Evolutionary conservation across 2,113 vertebrate species (phyloP), one percentile per base, ranked within the genome.

Genomic region (Camarhynchus parvulus): DNA sequence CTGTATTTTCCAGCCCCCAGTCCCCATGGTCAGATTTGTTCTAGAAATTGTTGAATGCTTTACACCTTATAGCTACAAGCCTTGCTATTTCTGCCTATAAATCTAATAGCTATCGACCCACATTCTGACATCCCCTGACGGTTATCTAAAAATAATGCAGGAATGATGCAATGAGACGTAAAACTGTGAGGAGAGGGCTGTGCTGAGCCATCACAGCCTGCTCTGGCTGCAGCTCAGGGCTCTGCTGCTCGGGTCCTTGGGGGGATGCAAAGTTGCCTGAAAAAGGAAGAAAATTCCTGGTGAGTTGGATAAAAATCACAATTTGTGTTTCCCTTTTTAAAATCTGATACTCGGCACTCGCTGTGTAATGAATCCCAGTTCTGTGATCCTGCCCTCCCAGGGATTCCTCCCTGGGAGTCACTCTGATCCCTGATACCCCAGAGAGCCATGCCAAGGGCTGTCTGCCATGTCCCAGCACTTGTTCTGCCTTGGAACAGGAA

Each of bases 31-130:
- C 89, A 67, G 7, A 92, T 94, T 90, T 86, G 73, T 82, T 92
- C 68, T 46, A 44, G 70, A 80, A 90, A 59, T 73, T 86, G 79
- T 81, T 28, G 31, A 69, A 79, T 55, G 50, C 84, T 94, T 94
- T 94, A 80, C 78, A 74, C 93, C 52, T 94, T 56, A 47, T 1
- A 72, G 87, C 72, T 89, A 44, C 76, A 72, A 91, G 78, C 8
- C 2, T 30, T 89, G 88, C 83, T 93, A 19, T 87, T 89, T 93
- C 76, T 86, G 91, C 81, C 84, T 63, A 62, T 97, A 95, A 95
- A 96, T 97, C 94, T 91, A 74, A 80, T 44, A 73, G 87, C 91
- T 92, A 95, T 96, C 47, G 85, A 94, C 87, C 95, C 67, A 20
- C 37, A 8, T 86, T 77, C 67, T 92, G 83, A 37, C 92, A 68